These are phyloP conservation scores for Patiria pectinifera DNA, from an alignment of 53 echinoderm and acorn worm species.

Conservation along the genomic window DNA sequence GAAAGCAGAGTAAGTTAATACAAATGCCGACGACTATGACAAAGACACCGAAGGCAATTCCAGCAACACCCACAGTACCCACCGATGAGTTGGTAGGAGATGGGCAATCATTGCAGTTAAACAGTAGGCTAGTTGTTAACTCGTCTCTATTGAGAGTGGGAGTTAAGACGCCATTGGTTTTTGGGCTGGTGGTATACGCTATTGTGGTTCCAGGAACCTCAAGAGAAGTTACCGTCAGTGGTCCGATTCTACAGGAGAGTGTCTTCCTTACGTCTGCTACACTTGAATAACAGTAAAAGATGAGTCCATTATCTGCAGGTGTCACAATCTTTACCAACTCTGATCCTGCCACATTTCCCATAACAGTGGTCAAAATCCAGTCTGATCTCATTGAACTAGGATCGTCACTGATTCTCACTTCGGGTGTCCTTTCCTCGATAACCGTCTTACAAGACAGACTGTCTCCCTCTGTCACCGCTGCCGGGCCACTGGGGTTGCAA, in stretches of 20 bases:
- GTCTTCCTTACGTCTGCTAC: background rate
- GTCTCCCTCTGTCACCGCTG: slow-evolving; percentile 25
- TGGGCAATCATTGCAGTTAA: background rate
- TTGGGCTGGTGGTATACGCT: no score
- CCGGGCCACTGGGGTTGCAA: slow-evolving; percentile 22
- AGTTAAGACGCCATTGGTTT: background rate
- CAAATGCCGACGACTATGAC: background rate
- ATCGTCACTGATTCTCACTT: background rate
- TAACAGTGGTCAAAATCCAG: background rate
- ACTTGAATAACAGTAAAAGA: slow-evolving; percentile 17
- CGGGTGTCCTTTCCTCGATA: slow-evolving; percentile 12
- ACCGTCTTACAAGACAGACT: slow-evolving; percentile 20
- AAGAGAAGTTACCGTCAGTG: slow-evolving; percentile 5
- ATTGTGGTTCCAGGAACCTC: background rate
- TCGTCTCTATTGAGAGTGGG: background rate
- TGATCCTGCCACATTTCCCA: background rate
- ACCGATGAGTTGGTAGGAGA: no score
- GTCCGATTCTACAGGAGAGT: slow-evolving; percentile 30
- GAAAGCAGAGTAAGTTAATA: background rate
- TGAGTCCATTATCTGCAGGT: background rate
- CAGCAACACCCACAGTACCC: background rate
- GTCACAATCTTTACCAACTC: slow-evolving; percentile 8
- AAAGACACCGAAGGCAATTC: background rate
- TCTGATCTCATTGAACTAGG: background rate
- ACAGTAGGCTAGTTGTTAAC: background rate